A percentile compares a stretch with the other conserved stretches of the same genome.
These are phyloP conservation scores for Drosophila pallidifrons DNA, from an alignment of 1,140 invertebrate species.

Conservation along the genomic window DNA sequence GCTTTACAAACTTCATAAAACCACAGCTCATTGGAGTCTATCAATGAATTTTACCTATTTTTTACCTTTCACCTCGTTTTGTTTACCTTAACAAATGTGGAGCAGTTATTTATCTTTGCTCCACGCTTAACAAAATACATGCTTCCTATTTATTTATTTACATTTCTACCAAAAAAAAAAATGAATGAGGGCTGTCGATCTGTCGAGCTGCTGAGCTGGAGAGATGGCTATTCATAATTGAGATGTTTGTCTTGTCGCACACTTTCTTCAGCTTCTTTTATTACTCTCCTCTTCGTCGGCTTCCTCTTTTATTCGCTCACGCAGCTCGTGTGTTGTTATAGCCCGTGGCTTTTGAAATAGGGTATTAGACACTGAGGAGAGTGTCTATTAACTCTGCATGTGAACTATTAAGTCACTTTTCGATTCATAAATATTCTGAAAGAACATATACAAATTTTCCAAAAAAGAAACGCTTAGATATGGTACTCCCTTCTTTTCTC, in stretches of 20 bases:
- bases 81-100: slow-evolving; percentile 37
- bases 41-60: slow-evolving; percentile 12
- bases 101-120: slow-evolving; percentile 33
- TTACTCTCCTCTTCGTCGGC: too few species aligned
- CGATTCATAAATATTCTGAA: too few species aligned
- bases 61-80: slow-evolving; percentile 47
- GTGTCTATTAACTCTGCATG: too few species aligned
- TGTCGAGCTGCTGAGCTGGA: not conserved
- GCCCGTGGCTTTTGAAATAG: not conserved
- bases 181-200: not conserved
- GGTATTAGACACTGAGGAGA: too few species aligned
- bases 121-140: slow-evolving; percentile 1
- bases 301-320: not conserved
- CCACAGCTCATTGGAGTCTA: not conserved
- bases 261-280: not conserved
- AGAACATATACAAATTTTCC: too few species aligned
- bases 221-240: not conserved
- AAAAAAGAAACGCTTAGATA: too few species aligned
- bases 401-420: too few species aligned
- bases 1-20: not conserved
- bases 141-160: slow-evolving; percentile 7
- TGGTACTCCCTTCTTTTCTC: too few species aligned
- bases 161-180: slow-evolving; percentile 5
- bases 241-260: slow-evolving; percentile 3
- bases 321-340: not conserved